phyloP scores from a whole-genome alignment of 2,888 invertebrate genomes.

The Mimas tiliae region DNA sequence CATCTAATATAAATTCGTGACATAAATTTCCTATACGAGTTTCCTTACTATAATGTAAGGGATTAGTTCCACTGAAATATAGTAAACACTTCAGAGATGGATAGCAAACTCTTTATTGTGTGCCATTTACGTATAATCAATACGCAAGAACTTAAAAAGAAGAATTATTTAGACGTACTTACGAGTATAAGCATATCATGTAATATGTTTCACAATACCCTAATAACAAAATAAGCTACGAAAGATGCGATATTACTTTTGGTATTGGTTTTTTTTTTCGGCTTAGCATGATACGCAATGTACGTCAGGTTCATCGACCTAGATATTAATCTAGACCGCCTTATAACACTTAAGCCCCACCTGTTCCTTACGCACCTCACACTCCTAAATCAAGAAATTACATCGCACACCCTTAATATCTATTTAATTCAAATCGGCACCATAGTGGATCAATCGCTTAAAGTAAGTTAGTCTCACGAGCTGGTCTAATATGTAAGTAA shows the following conservation, averaged over 20 bases:
- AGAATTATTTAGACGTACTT: background rate
- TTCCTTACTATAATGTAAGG: constrained; percentile 30
- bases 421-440: too few relatives aligned
- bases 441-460: too few relatives aligned
- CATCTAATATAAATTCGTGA: constrained; percentile 39
- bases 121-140: background rate
- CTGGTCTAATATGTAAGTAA: too few relatives aligned
- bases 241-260: too few relatives aligned
- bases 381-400: background rate
- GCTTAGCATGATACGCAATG: too few relatives aligned
- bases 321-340: too few relatives aligned
- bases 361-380: background rate
- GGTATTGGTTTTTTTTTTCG: too few relatives aligned
- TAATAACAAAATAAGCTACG: too few relatives aligned
- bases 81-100: background rate
- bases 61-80: background rate
- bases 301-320: too few relatives aligned
- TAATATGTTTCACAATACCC: too few relatives aligned
- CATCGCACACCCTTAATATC: background rate
- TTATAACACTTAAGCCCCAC: background rate
- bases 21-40: constrained; percentile 44
- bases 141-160: background rate
- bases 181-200: too few relatives aligned
- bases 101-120: background rate
- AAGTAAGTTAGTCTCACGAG: too few relatives aligned